Base-by-base conservation (phyloP, 2,888 invertebrate species). In the Flexamia atlantica region DNA sequence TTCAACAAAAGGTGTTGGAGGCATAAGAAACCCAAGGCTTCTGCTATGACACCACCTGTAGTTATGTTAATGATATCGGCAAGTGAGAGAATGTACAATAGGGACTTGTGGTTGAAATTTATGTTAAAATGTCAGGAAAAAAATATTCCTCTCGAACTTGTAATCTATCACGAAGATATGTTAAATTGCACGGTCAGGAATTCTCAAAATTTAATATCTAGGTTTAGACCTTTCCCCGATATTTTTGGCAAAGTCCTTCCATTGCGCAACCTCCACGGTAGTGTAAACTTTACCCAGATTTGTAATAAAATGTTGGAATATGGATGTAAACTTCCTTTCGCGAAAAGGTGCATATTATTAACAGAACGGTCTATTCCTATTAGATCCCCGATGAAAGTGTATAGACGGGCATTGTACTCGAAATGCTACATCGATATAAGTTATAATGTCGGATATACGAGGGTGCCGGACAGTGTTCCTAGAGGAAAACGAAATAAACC, bases 331-430 rank as follows among this genome's bases (percentile, higher is more conserved):
- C 28, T 79, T 3, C 79, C 50, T 28, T 9, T 23, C 1, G 53
- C 79, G 9, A n/a, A 7, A 9, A 7, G 79, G 1, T 50, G 46
- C 28, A 23, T 79, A 12, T 9, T 50, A 9, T 2, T 79, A 17
- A 46, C 46, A 5, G 79, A 79, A 23, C 10, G 79, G 1, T 42
- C 74, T 42, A 40, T 74, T 53, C 79, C 79, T 20, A 79, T 79
- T 4, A 79, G 53, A 50, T 12, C 23, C 1, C 57, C 79, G 1
- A 0, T 30, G 12, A 79, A 25, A n/a, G 23, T 79, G 3, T 79
- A 79, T 28, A 25, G 10, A 20, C 17, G n/a, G 10, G 1, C 20
- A 1, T 3, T 76, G 20, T 3, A 10, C 4, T 76, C 42, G 2
- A 76, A 76, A 42, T 76, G 76, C 20, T 42, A 46, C 28, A 17